A percentile compares a stretch with the other conserved stretches of the same genome.
Conservation (phyloP, 2,797 vertebrate species). For the Centropyge bicolor region DNA sequence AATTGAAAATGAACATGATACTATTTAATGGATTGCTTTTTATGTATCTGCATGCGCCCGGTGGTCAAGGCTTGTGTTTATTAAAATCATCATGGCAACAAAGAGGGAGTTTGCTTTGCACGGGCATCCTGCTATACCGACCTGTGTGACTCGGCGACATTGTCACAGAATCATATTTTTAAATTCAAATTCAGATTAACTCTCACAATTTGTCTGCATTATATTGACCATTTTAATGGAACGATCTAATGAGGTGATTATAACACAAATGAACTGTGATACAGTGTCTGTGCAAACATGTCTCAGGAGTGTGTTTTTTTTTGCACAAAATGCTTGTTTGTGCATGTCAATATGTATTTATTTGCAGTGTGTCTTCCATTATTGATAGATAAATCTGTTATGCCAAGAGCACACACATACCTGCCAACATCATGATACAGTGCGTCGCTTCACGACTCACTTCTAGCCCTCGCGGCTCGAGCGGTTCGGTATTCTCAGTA, state of each 20-base stretch:
- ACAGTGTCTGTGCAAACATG: neutral
- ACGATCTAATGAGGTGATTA: conserved; percentile 27
- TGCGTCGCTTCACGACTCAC: neutral
- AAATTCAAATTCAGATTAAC: conserved; percentile 23
- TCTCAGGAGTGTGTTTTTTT: conserved; percentile 1
- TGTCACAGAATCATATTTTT: conserved; percentile 9
- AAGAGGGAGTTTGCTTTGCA: conserved; percentile 18
- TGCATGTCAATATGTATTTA: conserved; percentile 21
- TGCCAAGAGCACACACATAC: neutral
- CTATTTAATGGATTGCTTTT: conserved; percentile 67
- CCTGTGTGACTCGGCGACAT: conserved; percentile 9
- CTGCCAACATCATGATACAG: conserved; percentile 1
- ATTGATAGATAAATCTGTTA: conserved; percentile 3
- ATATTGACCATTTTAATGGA: conserved; percentile 39
- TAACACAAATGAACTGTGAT: neutral
- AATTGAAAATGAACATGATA: conserved; percentile 75
- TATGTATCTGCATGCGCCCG: conserved; percentile 55
- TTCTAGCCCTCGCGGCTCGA: neutral
- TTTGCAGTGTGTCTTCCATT: neutral
- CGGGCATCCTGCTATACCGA: conserved; percentile 5
- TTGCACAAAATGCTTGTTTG: conserved; percentile 5
- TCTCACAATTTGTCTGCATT: conserved; percentile 8
- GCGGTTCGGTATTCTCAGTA: conserved; percentile 11
- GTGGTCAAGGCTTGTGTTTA: conserved; percentile 68
- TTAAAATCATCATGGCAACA: conserved; percentile 66